Evolutionary conservation across 1,140 invertebrate genomes (phyloP), one percentile per base, ranked within the genome.

Genomic region (Pseudachorutes palmiensis): DNA sequence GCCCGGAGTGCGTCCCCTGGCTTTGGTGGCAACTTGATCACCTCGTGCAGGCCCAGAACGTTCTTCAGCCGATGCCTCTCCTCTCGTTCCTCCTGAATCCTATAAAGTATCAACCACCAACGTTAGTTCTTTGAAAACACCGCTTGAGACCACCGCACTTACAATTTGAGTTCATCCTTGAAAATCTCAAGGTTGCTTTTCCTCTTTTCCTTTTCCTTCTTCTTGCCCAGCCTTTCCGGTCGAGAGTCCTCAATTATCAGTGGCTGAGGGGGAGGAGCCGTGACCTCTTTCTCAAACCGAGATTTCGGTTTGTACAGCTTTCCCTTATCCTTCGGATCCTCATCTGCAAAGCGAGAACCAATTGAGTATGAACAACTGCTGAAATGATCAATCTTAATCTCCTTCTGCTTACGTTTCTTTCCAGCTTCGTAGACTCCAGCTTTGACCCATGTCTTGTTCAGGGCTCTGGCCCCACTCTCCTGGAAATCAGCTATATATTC

Each of bases 401-500:
- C 68, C 72, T 62, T n/a, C 41, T 66, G 80, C 82, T 83, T 82
- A 92, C 91, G 89, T 83, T 91, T 85, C 72, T 90, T 89, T 14
- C 91, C 93, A 66, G 93, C 91, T 87, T 97, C 93, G 75, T 97
- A 97, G 1, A 91, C 92, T 57, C 92, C 93, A 58, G 94, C 95
- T 79, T 97, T 96, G 0, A 98, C 90, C 92, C 95, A 98, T 64
- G 95, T 87, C 82, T 97, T 97, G 28, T 85, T 88, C 30, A 75
- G 75, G 3, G 83, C 81, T 75, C 89, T 89, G 51, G 51, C 51
- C 76, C 83, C 87, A 30, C 82, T 84, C 69, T 97, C 91, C 84
- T 96, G 91, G 81, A 98, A 98, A 16, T 93, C 94, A 65, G 93
- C 92, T 26, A 97, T 91, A 85, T 97, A 98, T 79, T 97, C 94